Percentiles rank a stretch among this genome's conserved stretches.
phyloP scores from a whole-genome alignment of 2,797 vertebrate species.

The Paedocypris micromegethes region DNA sequence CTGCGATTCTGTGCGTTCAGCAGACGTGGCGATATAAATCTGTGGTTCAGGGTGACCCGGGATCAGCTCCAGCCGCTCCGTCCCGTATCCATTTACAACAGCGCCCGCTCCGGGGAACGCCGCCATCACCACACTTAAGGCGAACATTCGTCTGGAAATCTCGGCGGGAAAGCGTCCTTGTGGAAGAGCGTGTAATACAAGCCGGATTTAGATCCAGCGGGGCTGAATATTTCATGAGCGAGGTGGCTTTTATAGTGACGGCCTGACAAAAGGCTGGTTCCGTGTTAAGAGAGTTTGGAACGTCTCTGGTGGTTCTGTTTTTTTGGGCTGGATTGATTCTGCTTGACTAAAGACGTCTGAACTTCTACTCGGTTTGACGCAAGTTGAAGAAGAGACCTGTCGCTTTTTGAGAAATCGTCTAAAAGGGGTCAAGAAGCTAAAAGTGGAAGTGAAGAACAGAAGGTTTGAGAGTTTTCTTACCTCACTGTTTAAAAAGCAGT shows the following conservation, averaged over 20 bases:
- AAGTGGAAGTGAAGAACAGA: background rate
- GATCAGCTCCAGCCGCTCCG: slow-evolving; percentile 10
- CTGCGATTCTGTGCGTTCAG: slow-evolving; percentile 6
- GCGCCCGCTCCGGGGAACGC: background rate
- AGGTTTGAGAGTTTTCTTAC: slow-evolving; percentile 65
- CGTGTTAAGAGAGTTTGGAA: slow-evolving; percentile 4
- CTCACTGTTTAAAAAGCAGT: slow-evolving; percentile 98
- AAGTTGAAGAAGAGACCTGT: slow-evolving; percentile 24
- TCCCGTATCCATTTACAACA: slow-evolving; percentile 10
- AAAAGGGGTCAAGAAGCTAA: background rate
- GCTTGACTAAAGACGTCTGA: slow-evolving; percentile 8
- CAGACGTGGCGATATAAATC: slow-evolving; percentile 26
- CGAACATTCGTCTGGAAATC: slow-evolving; percentile 8
- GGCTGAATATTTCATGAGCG: slow-evolving; percentile 41
- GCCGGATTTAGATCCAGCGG: slow-evolving; percentile 19
- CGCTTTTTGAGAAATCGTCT: slow-evolving; percentile 8
- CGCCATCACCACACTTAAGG: background rate
- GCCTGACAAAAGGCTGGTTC: slow-evolving; percentile 9
- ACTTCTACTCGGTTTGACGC: slow-evolving; percentile 22
- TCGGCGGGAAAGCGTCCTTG: slow-evolving; percentile 12
- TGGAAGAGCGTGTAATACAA: slow-evolving; percentile 19
- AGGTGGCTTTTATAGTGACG: slow-evolving; percentile 23
- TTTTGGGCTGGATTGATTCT: slow-evolving; percentile 28
- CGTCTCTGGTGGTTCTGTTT: slow-evolving; percentile 28
- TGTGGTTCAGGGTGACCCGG: slow-evolving; percentile 31